Conservation (phyloP, 2,113 vertebrate genomes). For the cattle (Bos taurus) region ARS-UCD2.0 NC_037345.1:50837501-50838000, state of each 20-base stretch:
- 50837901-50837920: not conserved
- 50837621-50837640: not conserved
- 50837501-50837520: not conserved
- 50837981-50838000: not conserved
- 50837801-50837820: slow-evolving; percentile 51
- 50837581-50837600: not conserved
- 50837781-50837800: slow-evolving; percentile 50
- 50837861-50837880: not conserved
- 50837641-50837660: not conserved
- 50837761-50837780: slow-evolving; percentile 23
- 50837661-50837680: slow-evolving; percentile 28
- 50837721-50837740: not conserved
- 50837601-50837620: not conserved
- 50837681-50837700: not conserved
- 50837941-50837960: not conserved
- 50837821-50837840: not conserved
- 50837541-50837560: not conserved
- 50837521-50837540: not conserved
- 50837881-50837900: not conserved
- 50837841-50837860: not conserved
- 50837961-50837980: not conserved
- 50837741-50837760: slow-evolving; percentile 44
- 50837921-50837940: not conserved
- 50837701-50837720: not conserved
- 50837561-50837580: not conserved